Evolutionary conservation across 2,113 vertebrate species (phyloP), one percentile per base, ranked within the genome.

Genomic region (Eupsittula cactorum): DNA sequence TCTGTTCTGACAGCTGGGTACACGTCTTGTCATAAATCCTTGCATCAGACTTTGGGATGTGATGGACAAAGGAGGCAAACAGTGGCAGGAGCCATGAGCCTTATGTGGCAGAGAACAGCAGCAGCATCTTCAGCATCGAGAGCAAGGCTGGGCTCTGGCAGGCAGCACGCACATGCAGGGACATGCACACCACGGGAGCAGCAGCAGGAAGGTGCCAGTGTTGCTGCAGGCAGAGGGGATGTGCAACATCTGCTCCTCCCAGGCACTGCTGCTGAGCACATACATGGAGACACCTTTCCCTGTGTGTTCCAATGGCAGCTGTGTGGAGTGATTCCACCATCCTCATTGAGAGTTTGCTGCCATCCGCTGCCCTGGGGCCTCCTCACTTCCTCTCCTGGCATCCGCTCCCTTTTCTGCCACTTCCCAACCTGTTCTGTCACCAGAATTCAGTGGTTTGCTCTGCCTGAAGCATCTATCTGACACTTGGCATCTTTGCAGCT

Each of bases 61-160:
- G 33, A 33, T 6, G 21, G 69, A 55, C 39, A 64, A 53, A 44
- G 33, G 33, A 53, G 47, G 16, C 39, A 37, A 74, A 27, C 44
- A 31, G 6, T 2, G 17, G 27, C 49, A 27, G 59, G 49, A 55
- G 59, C 28, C 7, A 0, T 6, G 27, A 46, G 33, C 33, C 39
- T 64, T 49, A 21, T 16, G 1, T 3, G 49, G 27, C 5, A 0
- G 59, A 55, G 49, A 33, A 39, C 3, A 1, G 10, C 60, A 39
- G 41, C 5, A 3, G 20, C 46, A 64, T 8, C 39, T 28, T 46
- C 82, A 7, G 69, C 13, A 44, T 16, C 21, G 8, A 25, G 42
- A 41, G 62, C 3, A 7, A 62, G 25, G 52, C 42, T 25, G 52
- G 35, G 7, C 62, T 42, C 18, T 19, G 35, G 5, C 6, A 10